These are phyloP conservation scores for Cossypha caffra DNA, from an alignment of 2,797 vertebrate species.

Conservation along the genomic window DNA sequence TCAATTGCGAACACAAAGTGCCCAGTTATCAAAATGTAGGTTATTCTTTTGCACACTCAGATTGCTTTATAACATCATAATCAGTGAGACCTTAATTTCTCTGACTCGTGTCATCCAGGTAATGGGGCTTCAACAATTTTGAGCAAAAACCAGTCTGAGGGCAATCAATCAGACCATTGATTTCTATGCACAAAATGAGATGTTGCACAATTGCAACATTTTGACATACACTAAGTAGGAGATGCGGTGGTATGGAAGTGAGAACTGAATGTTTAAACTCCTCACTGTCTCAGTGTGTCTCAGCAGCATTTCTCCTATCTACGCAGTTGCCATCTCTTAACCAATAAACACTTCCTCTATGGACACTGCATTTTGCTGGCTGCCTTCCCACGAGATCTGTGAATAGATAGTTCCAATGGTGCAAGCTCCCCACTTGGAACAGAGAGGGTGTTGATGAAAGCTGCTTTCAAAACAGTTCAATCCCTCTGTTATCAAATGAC, in stretches of 20 bases:
- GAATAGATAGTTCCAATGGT: background rate
- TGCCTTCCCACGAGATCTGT: background rate
- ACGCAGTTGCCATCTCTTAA: background rate
- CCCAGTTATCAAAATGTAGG: background rate
- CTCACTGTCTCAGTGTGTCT: background rate
- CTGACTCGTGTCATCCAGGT: background rate
- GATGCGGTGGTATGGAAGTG: background rate
- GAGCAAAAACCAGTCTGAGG: background rate
- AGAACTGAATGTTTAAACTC: background rate
- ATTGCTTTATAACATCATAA: background rate
- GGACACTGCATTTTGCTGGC: background rate
- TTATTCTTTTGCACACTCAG: background rate
- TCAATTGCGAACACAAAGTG: background rate
- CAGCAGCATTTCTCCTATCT: background rate
- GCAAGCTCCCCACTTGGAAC: background rate
- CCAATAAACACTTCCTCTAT: background rate
- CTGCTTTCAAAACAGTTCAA: slow-evolving; percentile 4
- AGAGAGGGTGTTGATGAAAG: background rate
- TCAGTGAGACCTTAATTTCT: background rate
- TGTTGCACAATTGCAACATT: background rate
- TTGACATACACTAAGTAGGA: background rate
- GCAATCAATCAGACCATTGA: slow-evolving; percentile 10
- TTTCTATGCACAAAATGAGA: background rate
- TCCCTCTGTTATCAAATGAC: background rate
- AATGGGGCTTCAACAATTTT: background rate